Percentiles rank a stretch among this genome's conserved stretches.
These are phyloP conservation scores for Telenomus remus DNA, from an alignment of 1,140 invertebrate genomes.

Conservation along the genomic window DNA sequence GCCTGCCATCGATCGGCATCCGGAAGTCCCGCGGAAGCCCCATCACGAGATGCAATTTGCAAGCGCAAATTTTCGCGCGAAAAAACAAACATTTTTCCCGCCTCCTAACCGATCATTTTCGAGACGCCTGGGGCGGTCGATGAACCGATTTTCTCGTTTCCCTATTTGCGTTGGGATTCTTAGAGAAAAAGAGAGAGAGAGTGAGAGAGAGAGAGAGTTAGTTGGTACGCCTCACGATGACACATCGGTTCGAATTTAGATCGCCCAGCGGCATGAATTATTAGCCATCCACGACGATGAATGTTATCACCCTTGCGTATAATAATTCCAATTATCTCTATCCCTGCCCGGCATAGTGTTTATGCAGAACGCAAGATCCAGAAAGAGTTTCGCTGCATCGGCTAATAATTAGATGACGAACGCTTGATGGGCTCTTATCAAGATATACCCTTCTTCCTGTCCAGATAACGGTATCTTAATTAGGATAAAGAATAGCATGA, in stretches of 20 bases:
- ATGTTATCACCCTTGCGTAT: slow-evolving; percentile 24
- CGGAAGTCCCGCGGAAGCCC: slow-evolving; percentile 56
- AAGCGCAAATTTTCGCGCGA: no score
- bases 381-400: slow-evolving; percentile 9
- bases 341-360: no score
- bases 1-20: slow-evolving; percentile 61
- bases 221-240: slow-evolving; percentile 18
- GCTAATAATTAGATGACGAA: slow-evolving; percentile 8
- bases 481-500: slow-evolving; percentile 13
- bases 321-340: slow-evolving; percentile 19
- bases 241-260: slow-evolving; percentile 38
- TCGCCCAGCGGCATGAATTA: slow-evolving; percentile 15
- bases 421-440: slow-evolving; percentile 13
- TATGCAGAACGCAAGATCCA: background rate
- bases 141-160: slow-evolving; percentile 57
- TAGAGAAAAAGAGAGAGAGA: background rate
- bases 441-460: slow-evolving; percentile 35
- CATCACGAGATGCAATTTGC: no score
- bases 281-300: slow-evolving; percentile 10
- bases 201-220: no score
- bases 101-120: slow-evolving; percentile 31
- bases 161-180: slow-evolving; percentile 30
- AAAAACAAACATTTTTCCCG: no score
- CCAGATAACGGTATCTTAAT: slow-evolving; percentile 40
- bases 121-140: slow-evolving; percentile 66